Evolutionary conservation across 2,888 invertebrate genomes (phyloP).

Genomic region (Melanophora roralis): DNA sequence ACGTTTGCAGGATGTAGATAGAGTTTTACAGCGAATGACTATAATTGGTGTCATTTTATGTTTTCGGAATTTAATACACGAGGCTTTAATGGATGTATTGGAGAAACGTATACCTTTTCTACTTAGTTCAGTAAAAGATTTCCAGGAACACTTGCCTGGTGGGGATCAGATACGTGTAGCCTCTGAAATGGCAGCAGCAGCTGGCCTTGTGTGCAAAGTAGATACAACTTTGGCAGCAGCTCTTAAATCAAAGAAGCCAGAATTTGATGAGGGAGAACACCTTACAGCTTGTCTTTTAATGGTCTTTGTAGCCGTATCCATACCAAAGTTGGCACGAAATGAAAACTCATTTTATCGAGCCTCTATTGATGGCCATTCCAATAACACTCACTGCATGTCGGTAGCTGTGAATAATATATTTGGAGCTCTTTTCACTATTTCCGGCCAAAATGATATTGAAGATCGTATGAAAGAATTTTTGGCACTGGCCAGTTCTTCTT

Average conservation of each 20-base stretch:
- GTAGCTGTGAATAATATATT: conserved; percentile 97
- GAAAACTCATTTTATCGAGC: conserved; percentile 93
- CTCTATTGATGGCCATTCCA: conserved; percentile 94
- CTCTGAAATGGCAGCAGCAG: conserved; percentile 98
- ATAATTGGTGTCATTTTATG: conserved; percentile 98
- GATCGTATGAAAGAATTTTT: conserved; percentile 98
- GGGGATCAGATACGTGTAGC: conserved; percentile 94
- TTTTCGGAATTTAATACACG: conserved; percentile 95
- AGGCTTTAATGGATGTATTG: conserved; percentile 94
- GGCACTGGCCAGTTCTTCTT: conserved; percentile 94
- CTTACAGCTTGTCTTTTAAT: conserved; percentile 94
- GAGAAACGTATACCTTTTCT: conserved; percentile 97
- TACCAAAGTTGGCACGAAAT: conserved; percentile 94
- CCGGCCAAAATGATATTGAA: conserved; percentile 96
- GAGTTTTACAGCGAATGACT: conserved; percentile 96
- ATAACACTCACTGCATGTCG: conserved; percentile 99
- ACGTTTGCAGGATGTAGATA: conserved; percentile 92
- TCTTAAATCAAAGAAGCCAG: conserved; percentile 91
- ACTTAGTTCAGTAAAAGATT: conserved; percentile 95
- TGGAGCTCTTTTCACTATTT: conserved; percentile 96
- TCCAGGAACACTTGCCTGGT: conserved; percentile 93
- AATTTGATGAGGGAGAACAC: conserved; percentile 94
- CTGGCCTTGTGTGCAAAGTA: conserved; percentile 94
- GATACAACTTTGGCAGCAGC: conserved; percentile 96
- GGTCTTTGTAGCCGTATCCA: conserved; percentile 99